phyloP scores from a whole-genome alignment of 2,797 vertebrate species.

The Argya squamiceps region DNA sequence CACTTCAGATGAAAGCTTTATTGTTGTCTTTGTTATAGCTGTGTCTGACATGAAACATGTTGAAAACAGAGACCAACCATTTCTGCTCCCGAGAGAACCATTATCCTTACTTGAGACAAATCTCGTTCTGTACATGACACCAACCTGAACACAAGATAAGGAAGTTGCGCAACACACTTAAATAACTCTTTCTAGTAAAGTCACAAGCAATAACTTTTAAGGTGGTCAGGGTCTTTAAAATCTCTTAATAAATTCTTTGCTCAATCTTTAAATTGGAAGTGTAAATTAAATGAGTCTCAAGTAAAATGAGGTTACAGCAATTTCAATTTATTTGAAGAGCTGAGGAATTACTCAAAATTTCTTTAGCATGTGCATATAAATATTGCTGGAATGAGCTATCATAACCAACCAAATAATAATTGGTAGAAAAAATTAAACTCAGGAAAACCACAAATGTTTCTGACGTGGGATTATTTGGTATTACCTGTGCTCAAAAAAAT shows the following conservation, averaged over 20 bases:
- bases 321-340: neutral
- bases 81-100: neutral
- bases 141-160: neutral
- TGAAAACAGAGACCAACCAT: neutral
- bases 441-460: neutral
- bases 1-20: neutral
- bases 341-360: neutral
- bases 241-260: neutral
- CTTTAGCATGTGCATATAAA: neutral
- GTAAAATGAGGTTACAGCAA: neutral
- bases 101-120: neutral
- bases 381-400: neutral
- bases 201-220: neutral
- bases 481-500: neutral
- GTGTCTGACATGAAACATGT: neutral
- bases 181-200: neutral
- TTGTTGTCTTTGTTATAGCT: neutral
- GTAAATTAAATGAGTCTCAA: neutral
- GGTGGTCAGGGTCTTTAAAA: neutral
- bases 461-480: neutral
- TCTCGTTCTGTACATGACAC: neutral
- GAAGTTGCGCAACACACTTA: neutral
- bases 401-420: neutral
- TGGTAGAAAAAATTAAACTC: neutral
- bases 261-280: neutral